Evolutionary conservation across 2,797 vertebrate species (phyloP).

Genomic region (Xenentodon cancila): DNA sequence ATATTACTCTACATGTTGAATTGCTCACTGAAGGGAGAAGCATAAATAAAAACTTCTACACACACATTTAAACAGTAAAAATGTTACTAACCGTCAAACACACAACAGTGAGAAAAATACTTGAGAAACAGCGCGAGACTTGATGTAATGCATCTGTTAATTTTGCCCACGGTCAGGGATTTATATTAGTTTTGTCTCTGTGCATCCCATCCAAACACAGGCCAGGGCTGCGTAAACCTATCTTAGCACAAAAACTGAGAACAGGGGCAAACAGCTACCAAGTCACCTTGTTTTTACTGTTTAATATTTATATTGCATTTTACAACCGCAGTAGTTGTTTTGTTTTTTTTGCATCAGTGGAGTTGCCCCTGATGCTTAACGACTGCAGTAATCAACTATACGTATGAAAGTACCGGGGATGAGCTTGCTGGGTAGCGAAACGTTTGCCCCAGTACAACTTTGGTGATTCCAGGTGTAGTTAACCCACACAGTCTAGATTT

Average conservation of each 20-base stretch:
- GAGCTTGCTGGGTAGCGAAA: constrained; percentile 26
- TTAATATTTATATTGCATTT: background rate
- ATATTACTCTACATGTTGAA: constrained; percentile 29
- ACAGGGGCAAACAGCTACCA: background rate
- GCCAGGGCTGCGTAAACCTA: background rate
- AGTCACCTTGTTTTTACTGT: background rate
- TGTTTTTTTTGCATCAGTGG: too few relatives aligned
- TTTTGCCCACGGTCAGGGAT: constrained; percentile 3
- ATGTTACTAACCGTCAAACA: constrained; percentile 18
- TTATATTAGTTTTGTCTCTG: constrained; percentile 24
- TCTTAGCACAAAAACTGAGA: constrained; percentile 2
- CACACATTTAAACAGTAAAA: too few relatives aligned
- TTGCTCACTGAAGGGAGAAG: constrained; percentile 15
- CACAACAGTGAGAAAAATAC: constrained; percentile 44
- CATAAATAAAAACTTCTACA: constrained; percentile 6
- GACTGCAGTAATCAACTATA: constrained; percentile 2
- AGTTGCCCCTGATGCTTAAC: too few relatives aligned
- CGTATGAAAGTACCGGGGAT: background rate
- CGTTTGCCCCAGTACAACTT: background rate
- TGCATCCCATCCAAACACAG: constrained; percentile 20
- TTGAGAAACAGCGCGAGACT: constrained; percentile 36
- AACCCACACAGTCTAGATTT: constrained; percentile 6
- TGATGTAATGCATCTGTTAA: constrained; percentile 30
- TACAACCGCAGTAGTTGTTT: background rate
- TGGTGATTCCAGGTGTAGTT: background rate